phyloP scores from a whole-genome alignment of 2,797 vertebrate species.

The Xenentodon cancila region DNA sequence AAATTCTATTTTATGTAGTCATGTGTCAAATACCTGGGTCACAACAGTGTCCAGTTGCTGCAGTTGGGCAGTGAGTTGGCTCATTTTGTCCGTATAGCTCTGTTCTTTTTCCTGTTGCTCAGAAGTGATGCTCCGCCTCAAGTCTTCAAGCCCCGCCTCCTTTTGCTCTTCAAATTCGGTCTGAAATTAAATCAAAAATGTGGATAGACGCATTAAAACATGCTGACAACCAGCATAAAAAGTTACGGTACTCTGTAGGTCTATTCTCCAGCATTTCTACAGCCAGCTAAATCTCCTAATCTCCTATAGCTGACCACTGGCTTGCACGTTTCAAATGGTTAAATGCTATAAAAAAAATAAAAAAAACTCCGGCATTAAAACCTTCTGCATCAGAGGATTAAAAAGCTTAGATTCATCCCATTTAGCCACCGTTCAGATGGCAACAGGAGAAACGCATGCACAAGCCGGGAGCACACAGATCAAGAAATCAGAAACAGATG shows the following conservation, averaged over 20 bases:
- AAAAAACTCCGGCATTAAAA: conserved; percentile 53
- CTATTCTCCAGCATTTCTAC: background rate
- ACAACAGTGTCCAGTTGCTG: conserved; percentile 82
- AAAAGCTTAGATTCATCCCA: conserved; percentile 73
- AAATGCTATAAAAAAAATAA: conserved; percentile 28
- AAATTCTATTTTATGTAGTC: background rate
- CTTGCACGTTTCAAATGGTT: conserved; percentile 46
- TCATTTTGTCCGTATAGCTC: conserved; percentile 78
- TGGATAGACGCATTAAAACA: conserved; percentile 12
- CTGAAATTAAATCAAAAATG: conserved; percentile 65
- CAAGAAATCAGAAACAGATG: conserved; percentile 37
- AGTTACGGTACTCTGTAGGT: background rate
- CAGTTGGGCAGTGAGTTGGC: conserved; percentile 80
- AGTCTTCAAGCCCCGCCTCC: conserved; percentile 68
- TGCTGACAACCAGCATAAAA: background rate
- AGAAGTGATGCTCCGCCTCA: conserved; percentile 70
- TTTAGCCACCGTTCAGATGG: conserved; percentile 62
- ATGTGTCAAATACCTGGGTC: conserved; percentile 78
- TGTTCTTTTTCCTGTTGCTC: conserved; percentile 76
- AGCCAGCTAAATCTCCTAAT: conserved; percentile 4
- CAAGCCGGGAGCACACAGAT: conserved; percentile 24
- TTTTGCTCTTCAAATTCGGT: conserved; percentile 82
- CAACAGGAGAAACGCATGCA: conserved; percentile 32
- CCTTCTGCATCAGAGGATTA: conserved; percentile 65
- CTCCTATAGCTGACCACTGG: conserved; percentile 21